These are phyloP conservation scores for Scaptomyza pallida DNA, from an alignment of 1,140 invertebrate genomes.

Conservation along the genomic window DNA sequence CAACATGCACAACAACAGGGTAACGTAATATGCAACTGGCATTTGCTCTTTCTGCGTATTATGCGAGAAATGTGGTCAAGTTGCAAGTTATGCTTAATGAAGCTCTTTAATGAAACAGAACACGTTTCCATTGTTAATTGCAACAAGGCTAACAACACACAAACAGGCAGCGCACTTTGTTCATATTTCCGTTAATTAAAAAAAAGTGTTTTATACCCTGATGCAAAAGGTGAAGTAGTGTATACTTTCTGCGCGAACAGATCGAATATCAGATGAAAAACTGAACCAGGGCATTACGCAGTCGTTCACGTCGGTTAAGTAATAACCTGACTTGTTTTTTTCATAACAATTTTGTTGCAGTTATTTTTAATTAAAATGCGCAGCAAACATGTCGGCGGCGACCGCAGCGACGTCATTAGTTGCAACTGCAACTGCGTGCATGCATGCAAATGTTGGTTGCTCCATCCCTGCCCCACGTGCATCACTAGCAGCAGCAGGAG, in stretches of 20 bases:
- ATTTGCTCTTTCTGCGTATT: too few relatives aligned
- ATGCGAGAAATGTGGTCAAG: not conserved
- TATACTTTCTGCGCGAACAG: too few relatives aligned
- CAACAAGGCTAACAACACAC: slow-evolving; percentile 8
- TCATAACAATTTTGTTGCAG: slow-evolving; percentile 31
- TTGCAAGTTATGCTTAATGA: not conserved
- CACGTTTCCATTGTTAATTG: slow-evolving; percentile 24
- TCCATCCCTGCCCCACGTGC: slow-evolving; percentile 12
- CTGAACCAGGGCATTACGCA: not conserved
- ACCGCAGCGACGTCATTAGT: slow-evolving; percentile 46
- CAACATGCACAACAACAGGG: slow-evolving; percentile 4
- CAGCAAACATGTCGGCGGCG: slow-evolving; percentile 39
- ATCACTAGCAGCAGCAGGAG: too few relatives aligned
- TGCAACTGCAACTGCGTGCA: slow-evolving; percentile 28
- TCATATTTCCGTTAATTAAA: slow-evolving; percentile 73
- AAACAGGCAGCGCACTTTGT: slow-evolving; percentile 7
- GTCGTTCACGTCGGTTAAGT: not conserved
- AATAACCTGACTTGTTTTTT: not conserved
- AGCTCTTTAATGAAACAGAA: slow-evolving; percentile 14
- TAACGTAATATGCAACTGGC: slow-evolving; percentile 1
- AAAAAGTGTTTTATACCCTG: slow-evolving; percentile 28
- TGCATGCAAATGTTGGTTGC: slow-evolving; percentile 57
- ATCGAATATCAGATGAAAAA: too few relatives aligned
- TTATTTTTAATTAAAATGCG: slow-evolving; percentile 77
- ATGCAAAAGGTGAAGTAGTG: not conserved